These are phyloP conservation scores for Cyprinodon variegatus DNA, from an alignment of 2,113 vertebrate genomes.

Conservation along the genomic window DNA sequence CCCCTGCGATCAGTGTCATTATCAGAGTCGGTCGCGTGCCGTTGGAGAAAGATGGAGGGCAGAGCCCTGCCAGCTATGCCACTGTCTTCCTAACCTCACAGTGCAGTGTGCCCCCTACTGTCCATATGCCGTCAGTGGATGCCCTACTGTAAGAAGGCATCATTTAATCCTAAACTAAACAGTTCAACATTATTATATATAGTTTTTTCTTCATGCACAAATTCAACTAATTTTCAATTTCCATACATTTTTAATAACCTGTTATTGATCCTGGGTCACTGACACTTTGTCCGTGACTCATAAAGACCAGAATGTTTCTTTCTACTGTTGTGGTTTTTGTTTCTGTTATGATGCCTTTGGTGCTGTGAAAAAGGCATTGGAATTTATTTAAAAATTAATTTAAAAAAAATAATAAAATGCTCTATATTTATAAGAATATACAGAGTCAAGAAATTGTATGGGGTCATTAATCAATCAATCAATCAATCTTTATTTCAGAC, in stretches of 20 bases:
- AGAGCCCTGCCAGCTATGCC: slow-evolving; percentile 83
- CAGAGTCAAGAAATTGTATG: no score
- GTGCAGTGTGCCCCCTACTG: slow-evolving; percentile 84
- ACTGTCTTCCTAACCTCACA: slow-evolving; percentile 79
- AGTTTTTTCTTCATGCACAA: neutral
- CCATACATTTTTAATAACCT: neutral
- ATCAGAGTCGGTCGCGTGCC: slow-evolving; percentile 68
- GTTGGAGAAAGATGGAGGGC: slow-evolving; percentile 84
- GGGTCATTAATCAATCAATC: no score
- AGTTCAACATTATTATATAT: neutral
- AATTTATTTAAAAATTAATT: no score
- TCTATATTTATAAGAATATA: no score
- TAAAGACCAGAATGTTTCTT: neutral
- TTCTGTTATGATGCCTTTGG: neutral
- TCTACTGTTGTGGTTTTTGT: neutral
- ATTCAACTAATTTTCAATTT: neutral
- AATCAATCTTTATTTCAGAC: no score
- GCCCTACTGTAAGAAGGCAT: slow-evolving; percentile 81
- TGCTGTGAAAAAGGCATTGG: no score
- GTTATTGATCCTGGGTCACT: neutral
- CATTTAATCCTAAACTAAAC: no score
- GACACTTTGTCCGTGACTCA: neutral
- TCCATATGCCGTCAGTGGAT: slow-evolving; percentile 72
- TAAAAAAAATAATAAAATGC: no score
- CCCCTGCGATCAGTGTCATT: slow-evolving; percentile 82